phyloP scores from a whole-genome alignment of 2,888 invertebrate species.

The Tigriopus californicus region DNA sequence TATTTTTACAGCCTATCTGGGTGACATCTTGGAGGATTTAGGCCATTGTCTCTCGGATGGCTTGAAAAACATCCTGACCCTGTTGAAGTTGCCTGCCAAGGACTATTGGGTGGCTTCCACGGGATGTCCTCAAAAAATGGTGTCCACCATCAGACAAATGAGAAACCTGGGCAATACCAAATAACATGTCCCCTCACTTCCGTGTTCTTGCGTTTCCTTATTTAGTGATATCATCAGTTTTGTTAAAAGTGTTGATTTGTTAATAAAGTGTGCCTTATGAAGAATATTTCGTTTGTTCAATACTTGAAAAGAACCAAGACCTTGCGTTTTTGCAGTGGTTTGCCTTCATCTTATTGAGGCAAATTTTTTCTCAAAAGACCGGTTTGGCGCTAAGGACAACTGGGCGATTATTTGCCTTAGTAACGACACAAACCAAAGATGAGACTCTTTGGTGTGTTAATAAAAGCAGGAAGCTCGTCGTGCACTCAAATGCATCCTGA shows the following conservation, averaged over 20 bases:
- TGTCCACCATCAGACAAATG: slow-evolving; percentile 56
- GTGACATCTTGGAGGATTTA: slow-evolving; percentile 61
- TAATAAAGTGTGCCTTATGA: neutral
- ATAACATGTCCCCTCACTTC: neutral
- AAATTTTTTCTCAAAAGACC: no score
- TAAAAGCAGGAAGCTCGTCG: no score
- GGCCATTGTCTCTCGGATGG: slow-evolving; percentile 49
- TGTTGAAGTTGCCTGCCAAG: slow-evolving; percentile 46
- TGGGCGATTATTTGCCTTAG: no score
- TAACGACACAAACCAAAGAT: no score
- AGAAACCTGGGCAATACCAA: slow-evolving; percentile 36
- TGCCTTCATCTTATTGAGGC: no score
- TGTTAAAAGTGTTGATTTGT: neutral
- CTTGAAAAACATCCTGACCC: slow-evolving; percentile 42
- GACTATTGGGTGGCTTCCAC: slow-evolving; percentile 44
- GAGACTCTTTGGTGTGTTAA: no score
- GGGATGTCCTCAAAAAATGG: slow-evolving; percentile 48
- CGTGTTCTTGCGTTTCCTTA: neutral
- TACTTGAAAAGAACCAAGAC: no score
- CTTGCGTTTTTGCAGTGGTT: no score
- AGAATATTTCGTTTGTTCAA: neutral
- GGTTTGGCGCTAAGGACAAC: no score
- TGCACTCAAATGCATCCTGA: no score
- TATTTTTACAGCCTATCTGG: slow-evolving; percentile 45
- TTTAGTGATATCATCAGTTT: neutral